Evolutionary conservation across 2,113 vertebrate genomes (phyloP), one percentile per base, ranked within the genome.

Genomic region (Coryphaenoides rupestris): DNA sequence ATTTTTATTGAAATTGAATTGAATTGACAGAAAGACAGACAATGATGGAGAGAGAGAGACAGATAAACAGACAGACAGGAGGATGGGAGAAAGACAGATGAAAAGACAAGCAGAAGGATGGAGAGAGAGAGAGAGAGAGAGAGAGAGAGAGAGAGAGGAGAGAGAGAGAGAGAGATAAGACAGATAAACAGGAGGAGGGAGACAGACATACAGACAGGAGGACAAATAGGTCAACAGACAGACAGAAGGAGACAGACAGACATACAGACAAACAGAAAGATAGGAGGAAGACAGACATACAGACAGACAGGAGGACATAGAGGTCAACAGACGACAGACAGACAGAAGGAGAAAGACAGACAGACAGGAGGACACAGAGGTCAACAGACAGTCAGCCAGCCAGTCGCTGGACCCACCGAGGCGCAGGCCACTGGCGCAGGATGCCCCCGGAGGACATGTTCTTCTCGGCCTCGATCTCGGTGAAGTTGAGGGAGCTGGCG

Each of bases 401-500:
- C 47, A 13, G n/a, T 12, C 28, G 4, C 28, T 0, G 19, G 19
- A n/a, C 22, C 1, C 88, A 99, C 97, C 97, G 3, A 99, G 87
- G 58, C 97, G 93, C 58, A 99, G 94, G 86, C 96, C n/a, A 97
- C 47, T 99, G 97, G 14, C 97, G 88, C 56, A 99, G 87, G 88
- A 99, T 89, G 78, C 96, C 97, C 72, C 97, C 96, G 10, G 95
- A 95, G 5, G 96, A 96, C 95, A 99, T 98, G 86, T 97, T 99
- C 79, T 99, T 99, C 91, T 99, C 97, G 49, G 96, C 93, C 83
- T 99, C 97, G 63, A 99, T 96, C 90, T 99, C 97, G 4, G 93
- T 91, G 85, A 99, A 99, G 87, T 92, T 94, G 65, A 99, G 94
- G 21, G 95, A 96, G 81, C 96, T 98, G 87, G 96, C 96, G 77